Evolutionary conservation across 2,888 invertebrate genomes (phyloP).

Genomic region (Idaea dimidiata): DNA sequence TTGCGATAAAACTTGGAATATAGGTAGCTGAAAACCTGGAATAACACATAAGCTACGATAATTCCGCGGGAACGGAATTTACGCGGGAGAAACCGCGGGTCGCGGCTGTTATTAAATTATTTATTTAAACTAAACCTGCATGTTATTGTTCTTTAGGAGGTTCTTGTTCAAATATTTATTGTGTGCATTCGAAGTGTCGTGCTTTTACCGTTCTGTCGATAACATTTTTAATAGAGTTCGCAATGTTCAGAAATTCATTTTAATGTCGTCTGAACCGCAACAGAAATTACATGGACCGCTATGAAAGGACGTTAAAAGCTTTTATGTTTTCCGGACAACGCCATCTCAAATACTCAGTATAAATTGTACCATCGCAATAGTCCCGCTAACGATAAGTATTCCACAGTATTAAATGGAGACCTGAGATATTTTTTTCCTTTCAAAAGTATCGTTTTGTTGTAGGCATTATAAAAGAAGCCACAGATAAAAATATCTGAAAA

Average conservation of each 20-base stretch:
- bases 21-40: too few species aligned
- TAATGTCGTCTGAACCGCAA: conserved; percentile 52
- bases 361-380: conserved; percentile 20
- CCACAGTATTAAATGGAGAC: conserved; percentile 22
- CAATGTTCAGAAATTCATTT: conserved; percentile 45
- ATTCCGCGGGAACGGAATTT: too few species aligned
- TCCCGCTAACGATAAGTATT: conserved; percentile 21
- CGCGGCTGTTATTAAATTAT: too few species aligned
- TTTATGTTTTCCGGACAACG: conserved; percentile 65
- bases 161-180: neutral
- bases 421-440: conserved; percentile 14
- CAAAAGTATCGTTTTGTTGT: conserved; percentile 5
- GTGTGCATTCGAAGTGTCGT: conserved; percentile 8
- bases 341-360: conserved; percentile 40
- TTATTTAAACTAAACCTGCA: too few species aligned
- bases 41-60: too few species aligned
- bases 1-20: too few species aligned
- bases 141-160: conserved; percentile 27
- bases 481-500: neutral
- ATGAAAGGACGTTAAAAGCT: conserved; percentile 57
- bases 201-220: conserved; percentile 29
- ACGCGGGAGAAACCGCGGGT: too few species aligned
- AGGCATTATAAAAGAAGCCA: neutral
- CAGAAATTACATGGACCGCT: conserved; percentile 46
- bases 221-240: conserved; percentile 36